Conservation (phyloP, 2,113 vertebrate species). For the Macquaria australasica region DNA sequence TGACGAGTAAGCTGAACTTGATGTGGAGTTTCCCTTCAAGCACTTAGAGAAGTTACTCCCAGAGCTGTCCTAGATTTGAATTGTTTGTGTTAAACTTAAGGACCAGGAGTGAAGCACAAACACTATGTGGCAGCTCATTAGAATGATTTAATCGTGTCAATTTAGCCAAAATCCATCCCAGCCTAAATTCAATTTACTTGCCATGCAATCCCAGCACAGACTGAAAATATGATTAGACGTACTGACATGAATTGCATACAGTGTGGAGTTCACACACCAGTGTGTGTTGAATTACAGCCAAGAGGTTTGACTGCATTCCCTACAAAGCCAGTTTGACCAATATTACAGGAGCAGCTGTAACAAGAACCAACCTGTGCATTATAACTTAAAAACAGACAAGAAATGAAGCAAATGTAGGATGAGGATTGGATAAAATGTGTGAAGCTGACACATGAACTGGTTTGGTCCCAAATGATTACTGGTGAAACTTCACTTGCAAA, state of each 20-base stretch:
- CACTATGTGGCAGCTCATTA: background rate
- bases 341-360: background rate
- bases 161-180: background rate
- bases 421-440: background rate
- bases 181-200: background rate
- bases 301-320: constrained; percentile 49
- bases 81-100: background rate
- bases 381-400: background rate
- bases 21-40: background rate
- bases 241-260: background rate
- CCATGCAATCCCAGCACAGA: background rate
- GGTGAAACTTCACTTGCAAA: background rate
- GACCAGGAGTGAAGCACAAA: background rate
- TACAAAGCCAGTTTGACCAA: constrained; percentile 21
- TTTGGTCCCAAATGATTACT: background rate
- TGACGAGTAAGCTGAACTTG: background rate
- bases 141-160: background rate
- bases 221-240: no score
- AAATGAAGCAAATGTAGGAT: background rate
- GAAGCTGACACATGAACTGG: background rate
- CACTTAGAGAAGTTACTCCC: no score
- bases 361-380: background rate
- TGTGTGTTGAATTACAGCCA: no score
- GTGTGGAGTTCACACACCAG: background rate
- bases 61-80: background rate